Evolutionary conservation across 1,140 invertebrate species (phyloP).

Genomic region (Phocides pigmalion): DNA sequence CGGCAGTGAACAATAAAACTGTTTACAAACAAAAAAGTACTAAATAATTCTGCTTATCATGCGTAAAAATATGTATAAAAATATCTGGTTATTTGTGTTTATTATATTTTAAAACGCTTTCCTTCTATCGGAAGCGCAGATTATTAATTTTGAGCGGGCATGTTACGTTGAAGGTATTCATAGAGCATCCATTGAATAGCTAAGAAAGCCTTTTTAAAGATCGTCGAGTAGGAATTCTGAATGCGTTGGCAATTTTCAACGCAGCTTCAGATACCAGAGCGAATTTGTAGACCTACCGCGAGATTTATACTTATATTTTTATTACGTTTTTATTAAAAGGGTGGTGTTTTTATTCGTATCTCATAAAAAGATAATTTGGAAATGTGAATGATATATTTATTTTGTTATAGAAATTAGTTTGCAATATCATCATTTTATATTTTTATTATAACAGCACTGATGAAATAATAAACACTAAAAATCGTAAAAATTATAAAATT

Average conservation of each 20-base stretch:
- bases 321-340: conserved; percentile 3
- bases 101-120: not conserved
- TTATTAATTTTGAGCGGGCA: conserved; percentile 56
- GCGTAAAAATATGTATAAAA: no score
- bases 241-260: conserved; percentile 44
- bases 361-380: not conserved
- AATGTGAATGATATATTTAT: no score
- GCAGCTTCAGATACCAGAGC: conserved; percentile 38
- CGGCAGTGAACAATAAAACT: no score
- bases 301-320: conserved; percentile 10
- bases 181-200: conserved; percentile 62
- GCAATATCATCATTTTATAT: no score
- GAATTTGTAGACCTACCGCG: conserved; percentile 19
- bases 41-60: no score
- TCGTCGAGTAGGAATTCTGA: conserved; percentile 44
- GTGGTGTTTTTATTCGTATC: not conserved
- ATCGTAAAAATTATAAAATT: no score
- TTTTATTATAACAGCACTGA: no score
- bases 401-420: no score
- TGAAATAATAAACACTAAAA: no score
- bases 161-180: conserved; percentile 57
- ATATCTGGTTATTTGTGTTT: no score
- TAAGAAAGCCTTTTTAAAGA: conserved; percentile 62
- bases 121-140: conserved; percentile 35
- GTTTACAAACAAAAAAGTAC: no score